A percentile compares a stretch with the other conserved stretches of the same genome.
phyloP scores from a whole-genome alignment of 2,113 vertebrate species.

The Lagopus muta region DNA sequence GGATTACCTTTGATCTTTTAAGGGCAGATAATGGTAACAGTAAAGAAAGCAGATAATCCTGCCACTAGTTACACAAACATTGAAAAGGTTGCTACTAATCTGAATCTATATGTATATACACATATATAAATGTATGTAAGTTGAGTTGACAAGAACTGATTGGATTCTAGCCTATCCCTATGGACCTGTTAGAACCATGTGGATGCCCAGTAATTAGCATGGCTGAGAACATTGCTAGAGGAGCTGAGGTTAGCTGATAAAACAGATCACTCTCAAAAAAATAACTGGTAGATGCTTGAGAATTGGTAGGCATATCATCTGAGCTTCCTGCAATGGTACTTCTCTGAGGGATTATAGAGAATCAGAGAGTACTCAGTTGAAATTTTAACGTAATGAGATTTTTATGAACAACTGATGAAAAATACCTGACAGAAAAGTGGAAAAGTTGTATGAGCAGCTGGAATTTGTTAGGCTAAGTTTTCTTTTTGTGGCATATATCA shows the following conservation, averaged over 20 bases:
- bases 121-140: neutral
- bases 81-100: neutral
- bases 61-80: neutral
- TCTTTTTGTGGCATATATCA: neutral
- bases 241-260: neutral
- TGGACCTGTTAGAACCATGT: neutral
- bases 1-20: neutral
- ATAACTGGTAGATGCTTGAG: neutral
- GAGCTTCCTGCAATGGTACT: neutral
- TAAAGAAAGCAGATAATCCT: neutral
- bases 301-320: neutral
- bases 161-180: neutral
- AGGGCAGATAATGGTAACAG: neutral
- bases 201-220: neutral
- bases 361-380: neutral
- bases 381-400: neutral
- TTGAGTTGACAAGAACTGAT: neutral
- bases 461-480: neutral
- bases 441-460: neutral
- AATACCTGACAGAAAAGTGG: neutral
- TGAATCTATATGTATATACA: neutral
- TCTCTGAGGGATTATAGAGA: neutral
- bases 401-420: neutral
- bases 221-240: neutral
- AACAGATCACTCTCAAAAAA: neutral